phyloP scores from a whole-genome alignment of 2,888 invertebrate genomes.

The Neuroscelio doddi region DNA sequence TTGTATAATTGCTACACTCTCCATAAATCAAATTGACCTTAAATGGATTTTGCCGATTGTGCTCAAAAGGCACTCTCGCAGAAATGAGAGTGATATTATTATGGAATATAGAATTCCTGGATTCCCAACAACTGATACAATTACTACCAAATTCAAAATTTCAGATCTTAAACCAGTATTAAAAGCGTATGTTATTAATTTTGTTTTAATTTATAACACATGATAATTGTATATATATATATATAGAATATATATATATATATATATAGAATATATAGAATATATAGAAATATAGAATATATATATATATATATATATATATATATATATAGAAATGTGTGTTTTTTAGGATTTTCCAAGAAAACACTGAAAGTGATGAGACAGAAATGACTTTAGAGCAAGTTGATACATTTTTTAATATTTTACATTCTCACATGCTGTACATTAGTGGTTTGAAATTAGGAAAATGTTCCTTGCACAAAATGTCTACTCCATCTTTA shows the following conservation, averaged over 20 bases:
- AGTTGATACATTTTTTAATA: conserved; percentile 57
- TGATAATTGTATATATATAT: no score
- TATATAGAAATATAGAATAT: neutral
- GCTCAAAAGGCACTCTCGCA: conserved; percentile 20
- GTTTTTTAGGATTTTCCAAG: conserved; percentile 15
- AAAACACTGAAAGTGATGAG: conserved; percentile 29
- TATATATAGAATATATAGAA: conserved; percentile 6
- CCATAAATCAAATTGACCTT: conserved; percentile 59
- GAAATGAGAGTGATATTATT: conserved; percentile 44
- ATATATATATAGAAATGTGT: no score
- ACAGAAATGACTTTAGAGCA: conserved; percentile 46
- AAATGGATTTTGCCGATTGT: conserved; percentile 62
- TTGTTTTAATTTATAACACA: no score
- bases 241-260: conserved; percentile 3
- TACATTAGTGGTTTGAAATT: conserved; percentile 53
- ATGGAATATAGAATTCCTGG: conserved; percentile 61
- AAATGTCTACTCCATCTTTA: conserved; percentile 57
- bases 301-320: no score
- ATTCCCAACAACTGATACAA: conserved; percentile 51
- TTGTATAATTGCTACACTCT: conserved; percentile 57
- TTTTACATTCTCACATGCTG: conserved; percentile 55
- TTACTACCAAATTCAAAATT: conserved; percentile 53
- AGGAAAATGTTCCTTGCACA: conserved; percentile 57
- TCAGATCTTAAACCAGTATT: conserved; percentile 38
- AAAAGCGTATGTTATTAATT: conserved; percentile 12